Percentiles rank a stretch among this genome's conserved stretches.
phyloP scores from a whole-genome alignment of 1,140 invertebrate species.

The Drosophila saltans region DNA sequence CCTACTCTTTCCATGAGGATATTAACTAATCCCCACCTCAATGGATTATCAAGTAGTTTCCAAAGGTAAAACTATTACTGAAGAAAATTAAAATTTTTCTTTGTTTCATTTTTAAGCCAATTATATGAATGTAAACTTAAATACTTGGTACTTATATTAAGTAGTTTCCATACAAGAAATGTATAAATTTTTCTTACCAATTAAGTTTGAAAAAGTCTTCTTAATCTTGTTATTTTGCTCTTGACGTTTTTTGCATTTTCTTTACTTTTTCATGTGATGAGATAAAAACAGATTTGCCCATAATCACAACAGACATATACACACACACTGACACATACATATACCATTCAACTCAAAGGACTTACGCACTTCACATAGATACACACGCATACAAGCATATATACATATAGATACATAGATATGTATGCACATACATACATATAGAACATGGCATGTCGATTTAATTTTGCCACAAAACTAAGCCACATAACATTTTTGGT shows the following conservation, averaged over 20 bases:
- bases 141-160: neutral
- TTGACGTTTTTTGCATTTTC: constrained; percentile 7
- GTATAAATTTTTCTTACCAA: neutral
- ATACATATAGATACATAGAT: neutral
- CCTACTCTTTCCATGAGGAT: too few species aligned
- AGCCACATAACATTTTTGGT: constrained; percentile 41
- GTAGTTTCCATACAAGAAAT: neutral
- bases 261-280: neutral
- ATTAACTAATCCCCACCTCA: too few species aligned
- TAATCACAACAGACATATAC: neutral
- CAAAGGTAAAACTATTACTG: too few species aligned
- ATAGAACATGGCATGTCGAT: constrained; percentile 21
- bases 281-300: constrained; percentile 8
- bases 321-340: neutral
- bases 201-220: constrained; percentile 2
- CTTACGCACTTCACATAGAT: neutral
- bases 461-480: constrained; percentile 52
- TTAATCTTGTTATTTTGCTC: constrained; percentile 13
- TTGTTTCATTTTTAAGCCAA: too few species aligned
- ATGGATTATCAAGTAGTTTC: too few species aligned
- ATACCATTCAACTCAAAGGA: neutral
- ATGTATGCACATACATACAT: neutral
- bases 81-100: too few species aligned
- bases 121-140: neutral
- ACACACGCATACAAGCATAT: neutral